Evolutionary conservation across 2,113 vertebrate genomes (phyloP).

Genomic region (Galeopterus variegatus): DNA sequence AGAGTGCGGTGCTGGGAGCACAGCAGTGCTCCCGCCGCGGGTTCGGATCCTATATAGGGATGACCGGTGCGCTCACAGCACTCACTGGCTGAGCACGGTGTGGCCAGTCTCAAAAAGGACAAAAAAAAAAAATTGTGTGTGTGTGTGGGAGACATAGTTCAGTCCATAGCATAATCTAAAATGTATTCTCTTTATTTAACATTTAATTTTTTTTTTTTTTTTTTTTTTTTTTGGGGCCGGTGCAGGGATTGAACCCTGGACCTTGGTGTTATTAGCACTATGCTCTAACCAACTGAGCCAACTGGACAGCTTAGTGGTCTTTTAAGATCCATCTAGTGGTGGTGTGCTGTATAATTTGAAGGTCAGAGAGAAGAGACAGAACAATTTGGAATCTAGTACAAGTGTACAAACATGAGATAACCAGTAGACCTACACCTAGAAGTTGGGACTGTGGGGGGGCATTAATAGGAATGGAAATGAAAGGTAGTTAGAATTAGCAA

Average conservation of each 20-base stretch:
- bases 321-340: conserved; percentile 7
- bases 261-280: no score
- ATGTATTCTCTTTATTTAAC: neutral
- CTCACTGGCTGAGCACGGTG: no score
- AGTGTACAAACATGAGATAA: neutral
- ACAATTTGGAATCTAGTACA: neutral
- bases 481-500: neutral
- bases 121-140: no score
- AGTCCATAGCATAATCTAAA: neutral
- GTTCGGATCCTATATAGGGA: no score
- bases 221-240: no score
- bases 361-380: neutral
- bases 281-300: no score
- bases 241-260: no score
- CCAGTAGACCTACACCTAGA: neutral
- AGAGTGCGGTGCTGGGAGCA: no score
- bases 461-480: neutral
- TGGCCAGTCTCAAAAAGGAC: no score
- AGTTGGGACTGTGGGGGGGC: neutral
- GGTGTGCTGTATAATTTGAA: neutral
- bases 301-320: neutral
- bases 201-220: neutral
- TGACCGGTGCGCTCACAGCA: no score
- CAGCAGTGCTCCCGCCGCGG: no score
- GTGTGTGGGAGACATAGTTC: neutral